Percentiles rank a stretch among this genome's conserved stretches.
Conservation (phyloP, 2,888 invertebrate species). For the Sthenelais limicola region DNA sequence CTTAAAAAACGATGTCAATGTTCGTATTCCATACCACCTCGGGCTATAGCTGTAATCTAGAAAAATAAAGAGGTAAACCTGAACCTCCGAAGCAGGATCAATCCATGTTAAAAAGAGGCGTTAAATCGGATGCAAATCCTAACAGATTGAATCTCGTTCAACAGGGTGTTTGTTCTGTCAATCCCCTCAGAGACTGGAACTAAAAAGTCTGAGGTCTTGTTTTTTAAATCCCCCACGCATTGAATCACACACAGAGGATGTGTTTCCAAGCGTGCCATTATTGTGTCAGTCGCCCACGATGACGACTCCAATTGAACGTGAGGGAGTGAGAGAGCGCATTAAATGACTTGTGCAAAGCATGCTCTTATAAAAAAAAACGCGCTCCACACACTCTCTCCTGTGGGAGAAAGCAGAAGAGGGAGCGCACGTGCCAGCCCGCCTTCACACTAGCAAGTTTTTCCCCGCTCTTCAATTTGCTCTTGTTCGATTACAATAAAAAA, state of each 20-base stretch:
- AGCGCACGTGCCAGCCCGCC: too few species aligned
- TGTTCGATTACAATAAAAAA: slow-evolving; percentile 27
- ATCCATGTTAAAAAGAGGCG: slow-evolving; percentile 6
- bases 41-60: too few species aligned
- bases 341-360: slow-evolving; percentile 13
- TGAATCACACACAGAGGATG: too few species aligned
- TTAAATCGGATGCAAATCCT: neutral
- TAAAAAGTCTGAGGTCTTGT: too few species aligned
- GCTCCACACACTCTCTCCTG: too few species aligned
- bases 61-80: too few species aligned
- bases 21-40: too few species aligned
- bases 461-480: slow-evolving; percentile 36
- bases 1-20: too few species aligned
- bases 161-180: slow-evolving; percentile 20
- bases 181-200: slow-evolving; percentile 14
- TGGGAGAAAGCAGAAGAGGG: too few species aligned
- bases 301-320: slow-evolving; percentile 33
- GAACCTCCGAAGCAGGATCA: too few species aligned
- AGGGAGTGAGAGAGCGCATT: slow-evolving; percentile 6
- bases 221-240: too few species aligned
- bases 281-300: slow-evolving; percentile 24
- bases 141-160: slow-evolving; percentile 28
- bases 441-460: slow-evolving; percentile 9
- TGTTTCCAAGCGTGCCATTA: neutral
- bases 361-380: neutral